Base-by-base conservation (phyloP, 2,888 invertebrate species). In the Acronicta psi region DNA sequence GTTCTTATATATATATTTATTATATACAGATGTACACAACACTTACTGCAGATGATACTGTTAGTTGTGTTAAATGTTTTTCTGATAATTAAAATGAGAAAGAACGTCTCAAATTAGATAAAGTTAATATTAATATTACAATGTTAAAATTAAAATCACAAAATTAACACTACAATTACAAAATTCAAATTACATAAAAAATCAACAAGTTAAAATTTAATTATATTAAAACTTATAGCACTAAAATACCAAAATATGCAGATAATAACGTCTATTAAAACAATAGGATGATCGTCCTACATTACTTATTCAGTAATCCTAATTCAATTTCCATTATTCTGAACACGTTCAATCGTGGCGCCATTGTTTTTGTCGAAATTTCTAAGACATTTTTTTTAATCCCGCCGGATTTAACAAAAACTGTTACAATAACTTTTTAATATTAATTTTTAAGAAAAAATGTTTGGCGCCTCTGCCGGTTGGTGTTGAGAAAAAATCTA, bases 391-490 rank as follows among this genome's bases (percentile, higher is more conserved):
- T 47, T 31, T 50, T 23, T 64, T 44, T 37, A 73, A 84, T 83
- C 86, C 89, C 85, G 84, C 71, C 85, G 88, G 88, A 89, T 82
- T 87, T 76, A 79, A 83, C 81, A 83, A 69, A 66, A 59, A 54
- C 16, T 75, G 62, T 69, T 69, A 88, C 87, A 87, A 88, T 87
- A 82, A 79, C 70, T 71, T 77, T 78, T 86, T 77, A 86, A 86
- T 79, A 83, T 82, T 82, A 76, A 79, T 79, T 71, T 71, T 64
- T 52, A 44, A 25, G 69, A 83, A n/a, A 82, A 80, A 76, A 75
- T 58, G 44, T 57, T 13, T 52, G 73, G 74, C 69, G 73, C 73
- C 69, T 59, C 57, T 55, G 51, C 62, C 68, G 77, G 69, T 76
- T 67, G 75, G 70, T 25, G 59, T 53, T 47, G 37, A 14, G 13